phyloP scores from a whole-genome alignment of 2,888 invertebrate species.

The Eurytoma californica region DNA sequence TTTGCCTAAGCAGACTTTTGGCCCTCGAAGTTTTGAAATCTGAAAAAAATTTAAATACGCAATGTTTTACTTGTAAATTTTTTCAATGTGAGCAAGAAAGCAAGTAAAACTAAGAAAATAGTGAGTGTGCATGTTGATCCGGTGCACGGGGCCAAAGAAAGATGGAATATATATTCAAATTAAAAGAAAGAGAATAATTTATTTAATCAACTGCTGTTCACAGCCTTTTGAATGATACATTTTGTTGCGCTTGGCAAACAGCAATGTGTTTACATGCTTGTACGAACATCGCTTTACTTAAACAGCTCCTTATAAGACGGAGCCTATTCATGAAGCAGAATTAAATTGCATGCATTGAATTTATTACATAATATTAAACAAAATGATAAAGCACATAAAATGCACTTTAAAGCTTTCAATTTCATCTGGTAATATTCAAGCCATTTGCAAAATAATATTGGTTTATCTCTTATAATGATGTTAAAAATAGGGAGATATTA shows the following conservation, averaged over 20 bases:
- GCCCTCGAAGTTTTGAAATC: conserved; percentile 4
- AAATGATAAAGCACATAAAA: conserved; percentile 20
- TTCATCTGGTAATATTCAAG: no score
- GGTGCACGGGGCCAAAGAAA: conserved; percentile 40
- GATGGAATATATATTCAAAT: conserved; percentile 20
- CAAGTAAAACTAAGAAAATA: conserved; percentile 28
- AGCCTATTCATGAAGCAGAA: conserved; percentile 19
- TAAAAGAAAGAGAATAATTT: conserved; percentile 6
- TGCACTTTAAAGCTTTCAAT: conserved; percentile 11
- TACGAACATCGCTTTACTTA: conserved; percentile 23
- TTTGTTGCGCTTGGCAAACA: conserved; percentile 49
- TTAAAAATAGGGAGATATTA: no score
- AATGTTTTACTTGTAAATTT: conserved; percentile 6
- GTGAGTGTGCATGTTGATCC: conserved; percentile 29
- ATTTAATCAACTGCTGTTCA: conserved; percentile 28
- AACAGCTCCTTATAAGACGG: conserved; percentile 47
- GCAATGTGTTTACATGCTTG: conserved; percentile 42
- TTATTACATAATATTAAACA: conserved; percentile 27
- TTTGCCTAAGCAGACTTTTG: conserved; percentile 16
- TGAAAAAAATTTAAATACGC: background rate
- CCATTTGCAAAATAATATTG: no score
- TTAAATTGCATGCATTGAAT: conserved; percentile 45
- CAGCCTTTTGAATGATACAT: conserved; percentile 38
- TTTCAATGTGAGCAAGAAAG: conserved; percentile 11
- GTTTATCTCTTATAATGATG: no score